phyloP scores from a whole-genome alignment of 2,888 invertebrate genomes.

The Diaphora mendica region DNA sequence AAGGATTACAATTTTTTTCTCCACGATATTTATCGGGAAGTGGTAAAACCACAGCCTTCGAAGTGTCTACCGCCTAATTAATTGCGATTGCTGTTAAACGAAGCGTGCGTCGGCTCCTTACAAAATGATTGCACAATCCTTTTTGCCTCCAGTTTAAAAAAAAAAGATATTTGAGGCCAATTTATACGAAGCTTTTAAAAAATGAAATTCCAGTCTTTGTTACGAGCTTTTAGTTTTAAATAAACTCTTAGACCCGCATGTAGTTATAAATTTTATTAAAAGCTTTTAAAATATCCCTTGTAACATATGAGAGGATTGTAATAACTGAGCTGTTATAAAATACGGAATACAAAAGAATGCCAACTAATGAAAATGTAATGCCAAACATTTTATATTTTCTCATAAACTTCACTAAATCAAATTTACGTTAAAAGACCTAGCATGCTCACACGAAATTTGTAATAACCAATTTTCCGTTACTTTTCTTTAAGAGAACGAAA shows the following conservation, averaged over 20 bases:
- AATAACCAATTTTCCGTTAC: no score
- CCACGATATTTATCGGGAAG: conserved; percentile 53
- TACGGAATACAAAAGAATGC: neutral
- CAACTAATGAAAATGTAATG: neutral
- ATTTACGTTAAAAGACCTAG: neutral
- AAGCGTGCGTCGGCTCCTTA: conserved; percentile 59
- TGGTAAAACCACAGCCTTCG: conserved; percentile 48
- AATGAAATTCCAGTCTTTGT: conserved; percentile 11
- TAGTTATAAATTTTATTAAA: neutral
- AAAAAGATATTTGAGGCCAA: conserved; percentile 29
- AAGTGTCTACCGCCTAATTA: conserved; percentile 59
- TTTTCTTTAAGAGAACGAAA: no score
- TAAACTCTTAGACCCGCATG: neutral
- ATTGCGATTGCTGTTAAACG: conserved; percentile 68
- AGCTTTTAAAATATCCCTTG: neutral
- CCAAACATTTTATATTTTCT: neutral
- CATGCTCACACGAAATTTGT: no score
- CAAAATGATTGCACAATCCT: conserved; percentile 56
- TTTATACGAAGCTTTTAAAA: conserved; percentile 23
- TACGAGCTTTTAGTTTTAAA: neutral
- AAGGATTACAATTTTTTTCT: conserved; percentile 32
- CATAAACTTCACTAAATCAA: neutral
- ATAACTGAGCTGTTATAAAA: neutral
- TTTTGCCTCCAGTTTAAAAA: conserved; percentile 25
- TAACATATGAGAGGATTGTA: neutral